Evolutionary conservation across 2,888 invertebrate genomes (phyloP).

Genomic region (Cryptocephalus moraei): DNA sequence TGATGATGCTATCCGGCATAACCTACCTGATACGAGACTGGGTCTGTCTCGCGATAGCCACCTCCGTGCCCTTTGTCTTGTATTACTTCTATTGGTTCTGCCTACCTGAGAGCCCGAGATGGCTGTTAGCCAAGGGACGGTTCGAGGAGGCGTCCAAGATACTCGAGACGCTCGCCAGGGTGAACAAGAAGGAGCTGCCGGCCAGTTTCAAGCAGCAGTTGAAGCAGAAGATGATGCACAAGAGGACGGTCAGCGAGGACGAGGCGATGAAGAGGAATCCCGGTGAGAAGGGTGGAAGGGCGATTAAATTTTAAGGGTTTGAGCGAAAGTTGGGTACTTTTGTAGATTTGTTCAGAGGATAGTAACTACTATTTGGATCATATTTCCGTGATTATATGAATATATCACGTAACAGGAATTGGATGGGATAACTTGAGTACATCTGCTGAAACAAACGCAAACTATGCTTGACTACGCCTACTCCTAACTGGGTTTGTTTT

Average conservation of each 20-base stretch:
- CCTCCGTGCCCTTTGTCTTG: conserved; percentile 74
- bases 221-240: conserved; percentile 59
- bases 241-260: conserved; percentile 46
- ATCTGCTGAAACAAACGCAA: no score
- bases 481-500: no score
- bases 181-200: conserved; percentile 69
- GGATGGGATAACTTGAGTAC: no score
- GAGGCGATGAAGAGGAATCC: conserved; percentile 32
- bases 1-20: conserved; percentile 74
- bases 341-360: no score
- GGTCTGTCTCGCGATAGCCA: conserved; percentile 68
- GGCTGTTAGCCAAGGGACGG: conserved; percentile 71
- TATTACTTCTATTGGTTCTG: conserved; percentile 81
- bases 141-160: conserved; percentile 74
- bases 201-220: conserved; percentile 60
- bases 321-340: no score
- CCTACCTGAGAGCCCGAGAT: conserved; percentile 83
- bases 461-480: no score
- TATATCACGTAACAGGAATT: no score
- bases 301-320: no score
- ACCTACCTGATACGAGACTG: conserved; percentile 79
- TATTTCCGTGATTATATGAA: no score
- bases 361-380: no score
- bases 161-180: conserved; percentile 63
- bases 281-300: conserved; percentile 5